Evolutionary conservation across 1,140 invertebrate species (phyloP).

Genomic region (Drosophila micromelanica): DNA sequence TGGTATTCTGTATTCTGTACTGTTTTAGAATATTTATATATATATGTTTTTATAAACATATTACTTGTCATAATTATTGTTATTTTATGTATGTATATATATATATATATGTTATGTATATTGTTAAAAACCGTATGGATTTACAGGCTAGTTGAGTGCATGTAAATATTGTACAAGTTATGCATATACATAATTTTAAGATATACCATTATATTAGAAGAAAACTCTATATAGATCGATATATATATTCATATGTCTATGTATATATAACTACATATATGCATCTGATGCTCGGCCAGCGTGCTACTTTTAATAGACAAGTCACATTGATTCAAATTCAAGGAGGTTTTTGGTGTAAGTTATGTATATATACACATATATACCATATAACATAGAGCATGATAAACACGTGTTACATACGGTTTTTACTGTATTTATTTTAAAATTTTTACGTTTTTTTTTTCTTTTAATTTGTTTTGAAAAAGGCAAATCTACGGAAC

Average conservation of each 20-base stretch:
- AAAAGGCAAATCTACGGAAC: constrained; percentile 36
- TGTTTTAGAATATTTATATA: constrained; percentile 55
- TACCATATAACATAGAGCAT: constrained; percentile 28
- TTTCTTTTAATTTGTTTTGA: background rate
- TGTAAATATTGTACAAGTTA: constrained; percentile 44
- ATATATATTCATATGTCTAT: constrained; percentile 36
- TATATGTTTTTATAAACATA: constrained; percentile 40
- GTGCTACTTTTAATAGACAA: constrained; percentile 74
- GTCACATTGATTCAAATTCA: constrained; percentile 81
- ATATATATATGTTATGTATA: constrained; percentile 66
- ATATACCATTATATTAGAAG: constrained; percentile 56
- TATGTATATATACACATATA: constrained; percentile 41
- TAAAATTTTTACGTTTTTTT: background rate
- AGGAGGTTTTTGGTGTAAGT: constrained; percentile 67
- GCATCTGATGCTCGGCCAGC: constrained; percentile 72
- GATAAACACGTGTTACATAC: constrained; percentile 49
- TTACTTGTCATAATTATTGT: constrained; percentile 20
- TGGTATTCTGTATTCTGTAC: constrained; percentile 60
- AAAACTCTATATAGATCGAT: constrained; percentile 65
- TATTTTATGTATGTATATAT: constrained; percentile 53
- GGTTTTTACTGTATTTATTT: too few relatives aligned
- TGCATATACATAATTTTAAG: constrained; percentile 35
- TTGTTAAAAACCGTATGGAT: constrained; percentile 71
- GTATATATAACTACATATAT: constrained; percentile 50
- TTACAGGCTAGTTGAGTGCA: constrained; percentile 61